Evolutionary conservation across 2,888 invertebrate species (phyloP), one percentile per base, ranked within the genome.

Genomic region (Endomychus coccineus): DNA sequence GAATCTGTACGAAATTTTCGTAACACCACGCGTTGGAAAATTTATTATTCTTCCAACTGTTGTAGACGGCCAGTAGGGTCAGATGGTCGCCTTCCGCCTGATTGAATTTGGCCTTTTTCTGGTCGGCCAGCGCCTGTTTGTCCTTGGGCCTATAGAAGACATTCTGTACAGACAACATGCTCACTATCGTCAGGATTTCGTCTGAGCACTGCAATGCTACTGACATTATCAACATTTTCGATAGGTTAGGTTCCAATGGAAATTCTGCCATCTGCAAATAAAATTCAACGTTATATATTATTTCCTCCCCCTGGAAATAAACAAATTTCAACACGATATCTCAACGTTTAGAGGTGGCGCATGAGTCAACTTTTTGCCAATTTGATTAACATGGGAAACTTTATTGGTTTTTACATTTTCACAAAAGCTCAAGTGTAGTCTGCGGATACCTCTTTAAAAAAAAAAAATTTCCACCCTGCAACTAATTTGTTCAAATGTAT

Each of bases 21-120:
- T 95, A 97, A 64, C 98, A 98, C 98, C 98, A 99, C 0, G 95
- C 92, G 63, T 92, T 94, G 0, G 94, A 94, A 66, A 97, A 97
- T 68, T 97, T 96, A 61, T 97, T 97, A 62, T 96, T 96, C 56
- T 92, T 87, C 98, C 98, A 99, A 31, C 96, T 94, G 62, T 98
- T 98, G 63, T 95, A 98, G 3, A 99, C 98, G 0, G 97, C 92
- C n/a, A 98, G 67, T 14, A 98, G 68, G 0, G 98, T 98, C 24
- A 98, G 69, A 67, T 98, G 98, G 66, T 99, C 98, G 1, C 98
- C 98, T 64, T 98, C 98, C 0, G 92, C 77, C 66, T 99, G 98
- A 68, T 98, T 97, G 64, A 98, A 99, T 68, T 97, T 97, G 0
- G 97, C 96, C 59, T 98, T 98, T 66, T 96, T 95, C 68, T 97